Evolutionary conservation across 1,140 invertebrate species (phyloP).

Genomic region (Pectinophora gossypiella): DNA sequence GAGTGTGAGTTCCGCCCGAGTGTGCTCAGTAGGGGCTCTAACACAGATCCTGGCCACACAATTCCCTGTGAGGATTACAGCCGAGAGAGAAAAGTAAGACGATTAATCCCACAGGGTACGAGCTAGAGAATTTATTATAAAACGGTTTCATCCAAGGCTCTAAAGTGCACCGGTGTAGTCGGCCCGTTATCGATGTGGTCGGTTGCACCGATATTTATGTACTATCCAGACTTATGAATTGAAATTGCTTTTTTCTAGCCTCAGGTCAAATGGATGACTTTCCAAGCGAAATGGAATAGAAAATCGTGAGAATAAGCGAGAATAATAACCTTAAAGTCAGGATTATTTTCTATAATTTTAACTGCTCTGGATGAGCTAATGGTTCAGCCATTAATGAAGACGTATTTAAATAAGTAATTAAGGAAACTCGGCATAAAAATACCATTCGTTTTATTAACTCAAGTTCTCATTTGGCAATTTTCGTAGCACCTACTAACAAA

Average conservation of each 20-base stretch:
- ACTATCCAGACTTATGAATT: neutral
- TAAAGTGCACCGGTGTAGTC: constrained; percentile 12
- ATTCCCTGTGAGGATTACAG: constrained; percentile 62
- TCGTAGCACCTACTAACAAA: too few species aligned
- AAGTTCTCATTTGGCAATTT: too few species aligned
- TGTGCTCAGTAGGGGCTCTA: constrained; percentile 18
- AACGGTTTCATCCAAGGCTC: constrained; percentile 56
- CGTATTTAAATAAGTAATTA: too few species aligned
- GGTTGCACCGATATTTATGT: constrained; percentile 3
- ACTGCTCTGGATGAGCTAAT: too few species aligned
- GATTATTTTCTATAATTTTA: too few species aligned
- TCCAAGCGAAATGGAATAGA: too few species aligned
- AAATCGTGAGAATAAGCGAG: too few species aligned
- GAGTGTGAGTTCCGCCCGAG: neutral
- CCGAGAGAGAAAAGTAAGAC: constrained; percentile 66
- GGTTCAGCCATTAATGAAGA: too few species aligned
- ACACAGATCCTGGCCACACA: constrained; percentile 51
- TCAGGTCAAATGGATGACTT: too few species aligned
- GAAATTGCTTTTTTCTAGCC: neutral
- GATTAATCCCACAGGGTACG: constrained; percentile 65
- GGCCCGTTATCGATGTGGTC: constrained; percentile 14
- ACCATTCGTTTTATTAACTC: too few species aligned
- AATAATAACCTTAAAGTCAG: too few species aligned
- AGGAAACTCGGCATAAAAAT: too few species aligned
- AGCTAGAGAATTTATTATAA: constrained; percentile 66